Percentiles rank a stretch among this genome's conserved stretches.
Evolutionary conservation across 2,888 invertebrate genomes (phyloP).

Genomic region (Pterostichus niger): DNA sequence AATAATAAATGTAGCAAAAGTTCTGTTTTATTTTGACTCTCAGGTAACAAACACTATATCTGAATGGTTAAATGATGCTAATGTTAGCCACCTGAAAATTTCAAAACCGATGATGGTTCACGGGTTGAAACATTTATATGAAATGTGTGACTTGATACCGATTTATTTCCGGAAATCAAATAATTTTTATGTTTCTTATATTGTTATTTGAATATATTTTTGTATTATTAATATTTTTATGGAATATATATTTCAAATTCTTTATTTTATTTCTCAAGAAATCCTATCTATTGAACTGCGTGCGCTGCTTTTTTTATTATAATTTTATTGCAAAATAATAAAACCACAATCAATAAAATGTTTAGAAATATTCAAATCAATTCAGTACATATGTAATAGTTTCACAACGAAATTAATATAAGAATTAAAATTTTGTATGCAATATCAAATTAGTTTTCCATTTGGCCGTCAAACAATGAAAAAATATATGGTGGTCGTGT

Average conservation of each 20-base stretch:
- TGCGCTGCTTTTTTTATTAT: too few relatives aligned
- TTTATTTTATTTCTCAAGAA: neutral
- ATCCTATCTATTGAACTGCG: too few relatives aligned
- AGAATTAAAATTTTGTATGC: too few relatives aligned
- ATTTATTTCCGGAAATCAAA: conserved; percentile 79
- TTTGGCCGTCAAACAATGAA: too few relatives aligned
- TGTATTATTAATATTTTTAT: conserved; percentile 16
- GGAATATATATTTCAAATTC: neutral
- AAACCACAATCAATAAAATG: too few relatives aligned
- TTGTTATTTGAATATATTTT: conserved; percentile 71
- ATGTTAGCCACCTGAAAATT: conserved; percentile 79
- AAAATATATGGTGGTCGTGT: neutral
- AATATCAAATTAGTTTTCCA: too few relatives aligned
- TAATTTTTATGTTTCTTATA: conserved; percentile 81
- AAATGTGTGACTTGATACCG: conserved; percentile 80
- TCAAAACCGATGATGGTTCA: conserved; percentile 81
- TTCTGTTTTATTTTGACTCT: conserved; percentile 79
- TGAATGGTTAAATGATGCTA: conserved; percentile 79
- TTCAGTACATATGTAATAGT: too few relatives aligned
- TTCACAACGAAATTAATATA: too few relatives aligned
- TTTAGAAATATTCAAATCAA: too few relatives aligned
- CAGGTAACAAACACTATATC: conserved; percentile 77
- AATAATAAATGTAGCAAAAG: conserved; percentile 78
- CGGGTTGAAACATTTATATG: conserved; percentile 79
- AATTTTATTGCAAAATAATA: too few relatives aligned